These are phyloP conservation scores for Daptonema setosum DNA, from an alignment of 2,888 invertebrate genomes.

Conservation along the genomic window DNA sequence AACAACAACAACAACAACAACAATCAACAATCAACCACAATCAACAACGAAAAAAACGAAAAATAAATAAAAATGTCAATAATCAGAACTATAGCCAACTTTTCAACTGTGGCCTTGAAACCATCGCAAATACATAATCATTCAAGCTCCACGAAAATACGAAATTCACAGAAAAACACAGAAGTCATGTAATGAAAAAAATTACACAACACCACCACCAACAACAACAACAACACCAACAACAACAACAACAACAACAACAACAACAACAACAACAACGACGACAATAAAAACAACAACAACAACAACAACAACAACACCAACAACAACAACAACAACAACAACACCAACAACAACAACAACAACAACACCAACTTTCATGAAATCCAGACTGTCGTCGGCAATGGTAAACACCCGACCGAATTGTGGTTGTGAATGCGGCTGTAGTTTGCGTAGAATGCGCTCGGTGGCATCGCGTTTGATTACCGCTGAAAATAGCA, in stretches of 20 bases:
- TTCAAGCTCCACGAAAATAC: too few relatives aligned
- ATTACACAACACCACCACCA: too few relatives aligned
- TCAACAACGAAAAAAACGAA: too few relatives aligned
- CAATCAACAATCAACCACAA: background rate
- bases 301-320: too few relatives aligned
- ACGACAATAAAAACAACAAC: too few relatives aligned
- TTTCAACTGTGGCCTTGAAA: too few relatives aligned
- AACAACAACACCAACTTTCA: conserved; percentile 12
- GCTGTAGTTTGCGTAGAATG: conserved; percentile 14
- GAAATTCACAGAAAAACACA: background rate
- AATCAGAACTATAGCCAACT: background rate
- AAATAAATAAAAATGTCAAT: background rate
- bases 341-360: background rate
- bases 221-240: too few relatives aligned
- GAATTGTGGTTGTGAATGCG: conserved; percentile 10
- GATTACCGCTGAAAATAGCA: conserved; percentile 19
- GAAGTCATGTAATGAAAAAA: background rate
- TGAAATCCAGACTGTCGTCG: conserved; percentile 20
- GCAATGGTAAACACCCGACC: conserved; percentile 12
- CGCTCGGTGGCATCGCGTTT: conserved; percentile 14
- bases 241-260: background rate
- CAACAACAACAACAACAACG: background rate
- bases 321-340: background rate
- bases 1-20: background rate
- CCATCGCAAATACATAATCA: too few relatives aligned